These are phyloP conservation scores for Lissonota sp. DNA, from an alignment of 2,888 invertebrate species.

Conservation along the genomic window DNA sequence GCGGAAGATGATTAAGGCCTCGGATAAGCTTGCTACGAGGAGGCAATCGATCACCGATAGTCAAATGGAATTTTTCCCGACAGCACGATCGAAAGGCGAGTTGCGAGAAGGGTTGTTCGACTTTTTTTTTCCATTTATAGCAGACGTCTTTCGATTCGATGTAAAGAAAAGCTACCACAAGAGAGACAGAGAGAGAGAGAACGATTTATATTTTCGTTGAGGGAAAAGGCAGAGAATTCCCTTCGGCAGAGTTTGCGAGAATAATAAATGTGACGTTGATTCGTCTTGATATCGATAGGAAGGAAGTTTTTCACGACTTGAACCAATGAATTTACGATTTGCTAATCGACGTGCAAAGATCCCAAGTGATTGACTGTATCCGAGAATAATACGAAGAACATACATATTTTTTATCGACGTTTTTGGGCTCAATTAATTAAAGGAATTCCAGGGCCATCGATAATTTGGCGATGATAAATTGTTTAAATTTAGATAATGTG, in stretches of 20 bases:
- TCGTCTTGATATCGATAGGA: slow-evolving; percentile 42
- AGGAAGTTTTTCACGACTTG: not conserved
- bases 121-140: slow-evolving; percentile 2
- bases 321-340: slow-evolving; percentile 34
- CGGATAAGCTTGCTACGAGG: slow-evolving; percentile 65
- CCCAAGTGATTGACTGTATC: not conserved
- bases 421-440: too few species aligned
- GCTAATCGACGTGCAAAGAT: not conserved
- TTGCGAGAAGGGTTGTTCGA: slow-evolving; percentile 33
- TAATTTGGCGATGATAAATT: too few species aligned
- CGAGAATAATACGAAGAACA: not conserved
- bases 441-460: too few species aligned
- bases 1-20: slow-evolving; percentile 19
- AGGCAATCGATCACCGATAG: slow-evolving; percentile 77
- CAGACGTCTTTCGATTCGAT: slow-evolving; percentile 31
- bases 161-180: slow-evolving; percentile 32
- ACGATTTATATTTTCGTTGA: slow-evolving; percentile 6
- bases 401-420: not conserved
- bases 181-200: slow-evolving; percentile 5
- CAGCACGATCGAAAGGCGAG: slow-evolving; percentile 49
- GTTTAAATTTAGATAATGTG: too few species aligned
- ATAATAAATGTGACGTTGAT: slow-evolving; percentile 75
- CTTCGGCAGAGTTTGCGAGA: slow-evolving; percentile 66
- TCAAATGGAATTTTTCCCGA: slow-evolving; percentile 68
- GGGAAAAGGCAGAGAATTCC: slow-evolving; percentile 40